phyloP scores from a whole-genome alignment of 2,113 vertebrate species.

The Perccottus glenii region DNA sequence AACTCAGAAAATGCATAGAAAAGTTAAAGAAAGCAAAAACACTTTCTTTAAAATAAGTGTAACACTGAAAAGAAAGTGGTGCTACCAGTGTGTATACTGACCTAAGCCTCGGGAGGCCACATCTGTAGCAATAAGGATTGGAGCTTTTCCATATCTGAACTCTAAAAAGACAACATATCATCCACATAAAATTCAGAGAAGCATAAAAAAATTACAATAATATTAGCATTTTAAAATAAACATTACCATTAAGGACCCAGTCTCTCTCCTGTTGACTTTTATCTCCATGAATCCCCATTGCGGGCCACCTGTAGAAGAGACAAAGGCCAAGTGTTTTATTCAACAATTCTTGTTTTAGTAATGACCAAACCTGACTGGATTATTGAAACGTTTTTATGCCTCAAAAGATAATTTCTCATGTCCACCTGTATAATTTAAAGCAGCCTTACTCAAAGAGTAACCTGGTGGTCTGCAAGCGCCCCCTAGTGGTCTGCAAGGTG shows the following conservation, averaged over 20 bases:
- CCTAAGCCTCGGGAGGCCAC: slow-evolving; percentile 98
- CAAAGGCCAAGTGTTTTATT: background rate
- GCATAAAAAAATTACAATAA: background rate
- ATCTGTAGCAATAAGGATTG: slow-evolving; percentile 98
- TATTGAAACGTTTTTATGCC: too few species aligned
- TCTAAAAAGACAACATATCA: slow-evolving; percentile 77
- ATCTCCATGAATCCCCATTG: slow-evolving; percentile 99
- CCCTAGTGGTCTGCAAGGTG: too few species aligned
- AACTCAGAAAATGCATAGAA: slow-evolving; percentile 98
- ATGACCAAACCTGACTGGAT: too few species aligned
- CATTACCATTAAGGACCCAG: slow-evolving; percentile 97
- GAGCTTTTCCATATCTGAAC: slow-evolving; percentile 98
- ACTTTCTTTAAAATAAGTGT: slow-evolving; percentile 98
- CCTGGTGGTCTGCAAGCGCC: too few species aligned
- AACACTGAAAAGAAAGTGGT: slow-evolving; percentile 68
- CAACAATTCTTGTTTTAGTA: background rate
- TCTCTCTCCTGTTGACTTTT: slow-evolving; percentile 98
- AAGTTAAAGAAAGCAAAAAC: slow-evolving; percentile 99
- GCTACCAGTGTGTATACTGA: slow-evolving; percentile 85
- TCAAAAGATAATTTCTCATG: too few species aligned
- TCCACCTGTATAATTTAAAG: too few species aligned
- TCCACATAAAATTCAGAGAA: background rate
- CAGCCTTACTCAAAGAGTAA: too few species aligned
- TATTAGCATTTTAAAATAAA: background rate
- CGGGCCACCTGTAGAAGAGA: slow-evolving; percentile 88